Base-by-base conservation (phyloP, 2,888 invertebrate genomes). In the Bellardia bayeri region DNA sequence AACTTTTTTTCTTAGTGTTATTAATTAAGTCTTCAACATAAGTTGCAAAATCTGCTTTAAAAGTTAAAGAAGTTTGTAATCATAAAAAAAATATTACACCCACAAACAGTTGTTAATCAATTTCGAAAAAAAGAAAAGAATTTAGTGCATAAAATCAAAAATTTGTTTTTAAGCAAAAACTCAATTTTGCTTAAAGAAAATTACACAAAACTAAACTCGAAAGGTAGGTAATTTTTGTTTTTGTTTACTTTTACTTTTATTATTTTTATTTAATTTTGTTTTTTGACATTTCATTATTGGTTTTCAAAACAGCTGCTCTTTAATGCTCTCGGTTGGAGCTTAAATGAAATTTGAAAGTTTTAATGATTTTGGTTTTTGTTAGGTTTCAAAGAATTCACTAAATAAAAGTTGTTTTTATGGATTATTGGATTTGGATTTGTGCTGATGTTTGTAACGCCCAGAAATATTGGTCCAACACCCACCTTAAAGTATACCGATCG, bases 221-320 rank as follows among this genome's bases (percentile, higher is more conserved):
- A 82, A 80, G 83, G 86, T 86, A 86, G 83, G 40, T 49, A 61
- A 71, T 85, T 49, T 33, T 40, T 56, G 8, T 16, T 8, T 2
- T 72, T 45, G 6, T 54, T 42, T 56, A 1, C 11, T 16, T n/a
- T 45, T 13, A 30, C 33, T 45, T 64, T 49, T 33, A 51, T 82
- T 45, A 45, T 16, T 63, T 75, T 13, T 63, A 30, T 37, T 58
- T 23, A 23, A 23, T 23, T 23, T 23, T 23, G 23, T 23, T 23
- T 23, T 23, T 23, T 23, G 23, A 1, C 23, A 23, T 23, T 23
- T 23, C 23, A 23, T 23, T 23, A 23, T 23, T 23, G 23, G 0
- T 23, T 23, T 23, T 23, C 23, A 23, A 23, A 23, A 23, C 11
- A 30, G 33, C n/a, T n/a, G 14, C n/a, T 51, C 13, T n/a, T 51